phyloP scores from a whole-genome alignment of 2,113 vertebrate genomes.

The Podarcis raffonei region DNA sequence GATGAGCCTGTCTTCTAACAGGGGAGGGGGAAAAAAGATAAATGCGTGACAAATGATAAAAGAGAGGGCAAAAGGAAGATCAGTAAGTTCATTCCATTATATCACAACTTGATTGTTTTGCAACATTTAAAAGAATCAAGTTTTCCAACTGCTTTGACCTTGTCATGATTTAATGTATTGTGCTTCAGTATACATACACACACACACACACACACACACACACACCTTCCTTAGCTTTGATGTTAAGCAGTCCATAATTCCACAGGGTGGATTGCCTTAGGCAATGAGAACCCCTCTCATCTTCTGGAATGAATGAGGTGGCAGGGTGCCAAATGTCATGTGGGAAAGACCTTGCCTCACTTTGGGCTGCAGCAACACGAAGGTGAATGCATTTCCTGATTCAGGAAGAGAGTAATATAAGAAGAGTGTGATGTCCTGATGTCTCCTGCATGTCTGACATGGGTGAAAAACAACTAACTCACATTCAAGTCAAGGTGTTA shows the following conservation, averaged over 20 bases:
- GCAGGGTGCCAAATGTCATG: conserved; percentile 42
- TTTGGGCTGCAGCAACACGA: conserved; percentile 27
- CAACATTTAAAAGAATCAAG: conserved; percentile 50
- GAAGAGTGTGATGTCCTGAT: not conserved
- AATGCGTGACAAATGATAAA: not conserved
- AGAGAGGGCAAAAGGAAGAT: conserved; percentile 11
- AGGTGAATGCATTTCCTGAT: conserved; percentile 39
- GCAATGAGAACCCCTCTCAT: conserved; percentile 27
- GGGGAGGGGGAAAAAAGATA: conserved; percentile 14
- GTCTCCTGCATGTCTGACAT: not conserved
- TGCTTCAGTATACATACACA: conserved; percentile 27
- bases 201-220: not conserved
- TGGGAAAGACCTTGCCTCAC: conserved; percentile 45
- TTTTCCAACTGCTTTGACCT: conserved; percentile 47
- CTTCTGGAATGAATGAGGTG: conserved; percentile 11
- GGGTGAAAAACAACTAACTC: conserved; percentile 26
- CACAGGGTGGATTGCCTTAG: not conserved
- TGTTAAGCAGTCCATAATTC: conserved; percentile 39
- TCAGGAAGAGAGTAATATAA: conserved; percentile 34
- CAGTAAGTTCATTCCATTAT: not conserved
- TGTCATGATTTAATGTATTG: conserved; percentile 59
- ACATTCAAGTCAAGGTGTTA: conserved; percentile 35
- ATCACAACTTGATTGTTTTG: conserved; percentile 43
- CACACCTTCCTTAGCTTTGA: conserved; percentile 43
- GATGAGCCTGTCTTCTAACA: conserved; percentile 1